phyloP scores from a whole-genome alignment of 2,797 vertebrate genomes.

The Phoeniculus purpureus region DNA sequence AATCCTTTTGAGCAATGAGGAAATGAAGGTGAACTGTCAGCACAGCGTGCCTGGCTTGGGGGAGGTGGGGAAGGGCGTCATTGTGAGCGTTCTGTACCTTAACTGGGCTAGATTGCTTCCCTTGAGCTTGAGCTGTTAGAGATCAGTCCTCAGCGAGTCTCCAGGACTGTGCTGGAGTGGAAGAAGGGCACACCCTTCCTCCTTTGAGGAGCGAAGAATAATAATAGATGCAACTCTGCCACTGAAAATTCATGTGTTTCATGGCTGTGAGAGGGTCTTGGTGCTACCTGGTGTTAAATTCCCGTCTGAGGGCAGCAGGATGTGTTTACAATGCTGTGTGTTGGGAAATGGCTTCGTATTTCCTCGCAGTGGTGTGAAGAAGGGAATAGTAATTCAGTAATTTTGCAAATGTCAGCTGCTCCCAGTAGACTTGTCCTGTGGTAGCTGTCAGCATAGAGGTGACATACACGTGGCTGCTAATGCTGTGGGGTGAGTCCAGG shows the following conservation, averaged over 20 bases:
- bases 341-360: background rate
- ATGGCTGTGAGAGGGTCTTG: background rate
- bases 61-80: background rate
- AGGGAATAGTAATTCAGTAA: background rate
- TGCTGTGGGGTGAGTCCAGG: background rate
- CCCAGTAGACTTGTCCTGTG: background rate
- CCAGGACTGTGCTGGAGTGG: background rate
- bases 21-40: conserved; percentile 6
- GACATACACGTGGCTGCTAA: background rate
- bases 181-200: conserved; percentile 7
- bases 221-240: background rate
- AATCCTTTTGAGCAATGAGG: background rate
- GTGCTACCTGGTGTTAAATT: background rate
- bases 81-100: background rate
- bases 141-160: background rate
- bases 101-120: background rate
- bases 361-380: background rate
- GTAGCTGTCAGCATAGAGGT: background rate
- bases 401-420: background rate
- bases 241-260: background rate
- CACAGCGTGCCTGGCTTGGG: background rate
- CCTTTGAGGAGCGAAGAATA: background rate
- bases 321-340: background rate
- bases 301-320: background rate
- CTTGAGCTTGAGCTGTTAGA: background rate